Conservation (phyloP, 2,888 invertebrate species). For the Tipula unca region DNA sequence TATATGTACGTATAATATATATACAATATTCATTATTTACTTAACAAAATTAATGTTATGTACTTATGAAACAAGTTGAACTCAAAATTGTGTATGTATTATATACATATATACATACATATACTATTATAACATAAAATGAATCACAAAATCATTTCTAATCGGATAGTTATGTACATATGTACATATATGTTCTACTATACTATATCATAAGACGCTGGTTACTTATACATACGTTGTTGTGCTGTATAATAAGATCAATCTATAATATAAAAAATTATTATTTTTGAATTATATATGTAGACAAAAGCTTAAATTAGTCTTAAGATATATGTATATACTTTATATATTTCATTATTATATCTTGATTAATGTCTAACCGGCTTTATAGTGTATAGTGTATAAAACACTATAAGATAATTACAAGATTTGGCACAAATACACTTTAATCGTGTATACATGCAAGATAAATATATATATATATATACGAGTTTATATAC, state of each 20-base stretch:
- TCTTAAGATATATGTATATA: not conserved
- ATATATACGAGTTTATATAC: too few species aligned
- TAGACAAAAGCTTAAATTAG: not conserved
- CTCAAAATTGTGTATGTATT: not conserved
- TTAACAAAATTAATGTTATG: not conserved
- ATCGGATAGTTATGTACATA: not conserved
- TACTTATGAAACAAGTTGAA: not conserved
- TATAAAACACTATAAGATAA: not conserved
- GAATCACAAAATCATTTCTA: not conserved
- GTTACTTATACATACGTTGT: not conserved
- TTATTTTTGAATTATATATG: not conserved
- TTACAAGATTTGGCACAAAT: not conserved
- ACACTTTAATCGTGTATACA: not conserved
- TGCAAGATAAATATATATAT: too few species aligned
- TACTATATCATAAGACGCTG: not conserved
- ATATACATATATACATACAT: not conserved
- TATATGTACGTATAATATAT: too few species aligned
- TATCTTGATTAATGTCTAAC: not conserved
- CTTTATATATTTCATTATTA: not conserved
- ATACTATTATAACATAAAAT: not conserved
- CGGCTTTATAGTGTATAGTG: not conserved
- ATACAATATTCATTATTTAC: not conserved
- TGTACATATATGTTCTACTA: too few species aligned
- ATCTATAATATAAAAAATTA: not conserved
- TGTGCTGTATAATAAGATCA: not conserved